Evolutionary conservation across 2,113 vertebrate species (phyloP), one percentile per base, ranked within the genome.

Genomic region (Cyphomyrus discorhynchus): DNA sequence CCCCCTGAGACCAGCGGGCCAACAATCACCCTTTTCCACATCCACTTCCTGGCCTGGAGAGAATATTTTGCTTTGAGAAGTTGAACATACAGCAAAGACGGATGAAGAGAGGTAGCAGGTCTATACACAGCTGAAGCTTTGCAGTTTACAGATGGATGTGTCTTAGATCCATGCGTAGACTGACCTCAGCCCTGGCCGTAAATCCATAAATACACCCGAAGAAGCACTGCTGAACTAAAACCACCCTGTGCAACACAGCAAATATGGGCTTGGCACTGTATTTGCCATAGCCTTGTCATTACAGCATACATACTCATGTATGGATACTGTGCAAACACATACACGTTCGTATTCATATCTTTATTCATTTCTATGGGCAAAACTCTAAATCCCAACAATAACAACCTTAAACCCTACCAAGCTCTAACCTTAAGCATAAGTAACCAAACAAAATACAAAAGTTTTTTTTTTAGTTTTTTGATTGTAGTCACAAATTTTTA

Each of bases 131-230:
- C 74, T 80, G 85, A 47, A 49, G 31, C 0, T 80, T 17, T 82
- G 90, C 3, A 24, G 80, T 66, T 66, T 90, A 88, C 74, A 80
- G 42, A 17, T 19, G 86, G 86, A 39, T 35, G 90, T 13, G 24
- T 52, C 35, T 21, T 17, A 46, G n/a, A 77, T 19, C 50, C 70
- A 82, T 53, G 49, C 46, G 70, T 21, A 50, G 27, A 47, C 9
- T 53, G 50, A 35, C 21, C 45, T 47, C 80, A 84, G 82, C 2
- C 82, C 80, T 83, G 80, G 21, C 39, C 80, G 2, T 47, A 45
- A 42, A 83, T 46, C 39, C 39, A n/a, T n/a, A 46, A 45, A 46
- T 45, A 87, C 53, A 86, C 46, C 84, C 19, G 0, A 21, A 77
- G 82, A 21, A 39, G 19, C 58, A 52, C 27, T 10, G 10, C 27